A percentile compares a stretch with the other conserved stretches of the same genome.
These are phyloP conservation scores for Dendrolimus kikuchii DNA, from an alignment of 1,140 invertebrate genomes.

Conservation along the genomic window DNA sequence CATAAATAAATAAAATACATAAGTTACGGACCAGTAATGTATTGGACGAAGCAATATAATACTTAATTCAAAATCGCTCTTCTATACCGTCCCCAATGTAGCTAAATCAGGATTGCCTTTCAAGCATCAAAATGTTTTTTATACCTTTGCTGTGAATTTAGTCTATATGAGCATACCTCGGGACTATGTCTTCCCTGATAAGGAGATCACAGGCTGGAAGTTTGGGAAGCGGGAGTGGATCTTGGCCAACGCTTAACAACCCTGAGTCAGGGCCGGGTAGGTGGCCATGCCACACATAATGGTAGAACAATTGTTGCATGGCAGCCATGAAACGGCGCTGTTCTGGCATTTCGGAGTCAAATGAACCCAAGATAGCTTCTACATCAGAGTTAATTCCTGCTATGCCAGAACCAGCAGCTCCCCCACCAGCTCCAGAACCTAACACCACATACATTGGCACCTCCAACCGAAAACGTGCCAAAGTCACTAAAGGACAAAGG, in stretches of 20 bases:
- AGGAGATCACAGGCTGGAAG: slow-evolving; percentile 84
- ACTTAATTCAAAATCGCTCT: no score
- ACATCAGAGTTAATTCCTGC: slow-evolving; percentile 64
- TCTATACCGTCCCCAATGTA: no score
- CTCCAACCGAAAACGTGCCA: slow-evolving; percentile 73
- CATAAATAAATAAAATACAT: no score
- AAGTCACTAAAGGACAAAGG: slow-evolving; percentile 81
- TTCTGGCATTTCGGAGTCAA: slow-evolving; percentile 78
- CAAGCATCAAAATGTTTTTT: no score
- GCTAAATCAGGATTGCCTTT: no score
- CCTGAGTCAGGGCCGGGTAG: slow-evolving; percentile 72
- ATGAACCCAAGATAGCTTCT: slow-evolving; percentile 84
- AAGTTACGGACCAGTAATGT: no score
- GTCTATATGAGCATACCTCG: slow-evolving; percentile 75
- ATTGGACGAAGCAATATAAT: no score
- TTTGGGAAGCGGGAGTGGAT: slow-evolving; percentile 74
- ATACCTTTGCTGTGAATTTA: slow-evolving; percentile 19
- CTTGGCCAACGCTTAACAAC: slow-evolving; percentile 79
- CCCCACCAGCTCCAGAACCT: slow-evolving; percentile 36
- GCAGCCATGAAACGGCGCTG: slow-evolving; percentile 82
- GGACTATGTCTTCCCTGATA: slow-evolving; percentile 82
- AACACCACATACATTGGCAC: slow-evolving; percentile 84
- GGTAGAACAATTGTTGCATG: slow-evolving; percentile 87
- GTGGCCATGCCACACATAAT: slow-evolving; percentile 82
- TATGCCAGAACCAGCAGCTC: slow-evolving; percentile 23